Evolutionary conservation across 2,113 vertebrate species (phyloP).

Genomic region (Propithecus coquereli): DNA sequence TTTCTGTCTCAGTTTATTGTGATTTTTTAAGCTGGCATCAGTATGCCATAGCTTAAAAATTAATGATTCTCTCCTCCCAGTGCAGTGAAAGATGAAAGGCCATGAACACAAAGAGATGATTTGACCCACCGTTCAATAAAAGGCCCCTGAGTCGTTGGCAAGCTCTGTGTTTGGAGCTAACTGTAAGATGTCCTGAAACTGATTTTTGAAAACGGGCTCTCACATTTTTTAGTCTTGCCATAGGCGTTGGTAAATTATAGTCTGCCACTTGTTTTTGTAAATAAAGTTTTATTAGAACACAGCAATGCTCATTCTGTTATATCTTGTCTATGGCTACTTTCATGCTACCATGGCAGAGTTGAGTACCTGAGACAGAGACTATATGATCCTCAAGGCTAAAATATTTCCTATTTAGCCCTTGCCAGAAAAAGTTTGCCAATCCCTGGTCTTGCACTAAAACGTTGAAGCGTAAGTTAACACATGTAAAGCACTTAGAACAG

Average conservation of each 20-base stretch:
- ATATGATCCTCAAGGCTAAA: background rate
- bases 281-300: conserved; percentile 4
- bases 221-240: background rate
- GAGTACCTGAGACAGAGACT: background rate
- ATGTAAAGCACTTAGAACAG: background rate
- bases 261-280: background rate
- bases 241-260: background rate
- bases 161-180: background rate
- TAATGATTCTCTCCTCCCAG: background rate
- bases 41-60: conserved; percentile 13
- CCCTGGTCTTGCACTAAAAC: background rate
- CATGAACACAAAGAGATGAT: background rate
- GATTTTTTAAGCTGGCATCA: background rate
- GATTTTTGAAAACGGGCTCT: background rate
- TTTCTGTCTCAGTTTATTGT: background rate
- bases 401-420: background rate
- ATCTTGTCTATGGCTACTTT: background rate
- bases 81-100: background rate
- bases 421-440: background rate
- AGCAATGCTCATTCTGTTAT: background rate
- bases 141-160: background rate
- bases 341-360: background rate
- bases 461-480: background rate
- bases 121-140: background rate
- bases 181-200: background rate